These are phyloP conservation scores for Adoxophyes honmai DNA, from an alignment of 1,140 invertebrate species.

Conservation along the genomic window DNA sequence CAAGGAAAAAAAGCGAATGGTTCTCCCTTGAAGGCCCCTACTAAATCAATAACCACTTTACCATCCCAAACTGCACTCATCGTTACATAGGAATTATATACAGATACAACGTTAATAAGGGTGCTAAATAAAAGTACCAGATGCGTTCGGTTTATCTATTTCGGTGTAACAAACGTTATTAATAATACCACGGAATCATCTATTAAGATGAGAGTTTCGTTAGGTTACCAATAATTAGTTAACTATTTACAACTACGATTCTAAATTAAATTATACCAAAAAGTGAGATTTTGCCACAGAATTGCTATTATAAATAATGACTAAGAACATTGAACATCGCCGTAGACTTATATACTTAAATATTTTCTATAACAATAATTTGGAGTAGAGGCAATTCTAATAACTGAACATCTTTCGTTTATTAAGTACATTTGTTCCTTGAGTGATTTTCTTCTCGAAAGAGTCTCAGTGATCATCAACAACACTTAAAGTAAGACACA, in stretches of 20 bases:
- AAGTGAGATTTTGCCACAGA: conserved; percentile 15
- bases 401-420: too few relatives aligned
- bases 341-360: neutral
- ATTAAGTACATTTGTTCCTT: too few relatives aligned
- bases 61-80: too few relatives aligned
- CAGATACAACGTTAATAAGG: too few relatives aligned
- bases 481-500: neutral
- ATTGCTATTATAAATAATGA: conserved; percentile 17
- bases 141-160: conserved; percentile 52
- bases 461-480: too few relatives aligned
- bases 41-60: too few relatives aligned
- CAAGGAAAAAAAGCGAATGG: too few relatives aligned
- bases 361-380: neutral
- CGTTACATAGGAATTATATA: too few relatives aligned
- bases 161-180: conserved; percentile 65
- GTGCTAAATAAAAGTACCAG: conserved; percentile 24
- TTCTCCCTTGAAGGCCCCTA: too few relatives aligned
- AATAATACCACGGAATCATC: conserved; percentile 39
- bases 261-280: conserved; percentile 23
- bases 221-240: conserved; percentile 17
- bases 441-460: too few relatives aligned
- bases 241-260: conserved; percentile 37
- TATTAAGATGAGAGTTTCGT: conserved; percentile 31
- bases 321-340: conserved; percentile 6
- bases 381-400: too few relatives aligned